Percentiles rank a stretch among this genome's conserved stretches.
Evolutionary conservation across 1,140 invertebrate genomes (phyloP).

Genomic region (Danaus plexippus): DNA sequence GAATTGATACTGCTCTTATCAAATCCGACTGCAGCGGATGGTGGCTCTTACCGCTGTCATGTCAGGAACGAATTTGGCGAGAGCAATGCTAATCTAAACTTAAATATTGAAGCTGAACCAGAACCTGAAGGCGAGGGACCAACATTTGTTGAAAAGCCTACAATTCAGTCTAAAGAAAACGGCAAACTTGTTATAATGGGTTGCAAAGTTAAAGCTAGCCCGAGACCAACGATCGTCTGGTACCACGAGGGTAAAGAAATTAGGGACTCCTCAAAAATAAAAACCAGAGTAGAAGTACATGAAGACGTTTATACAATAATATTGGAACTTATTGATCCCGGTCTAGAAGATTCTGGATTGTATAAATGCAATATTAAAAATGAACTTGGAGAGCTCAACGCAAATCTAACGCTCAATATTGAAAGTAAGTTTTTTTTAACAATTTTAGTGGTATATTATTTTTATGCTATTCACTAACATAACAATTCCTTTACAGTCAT

Average conservation of each 20-base stretch:
- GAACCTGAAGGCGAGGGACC: conserved; percentile 95
- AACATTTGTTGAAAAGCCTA: conserved; percentile 97
- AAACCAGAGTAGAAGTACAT: conserved; percentile 83
- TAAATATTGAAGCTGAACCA: conserved; percentile 97
- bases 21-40: conserved; percentile 95
- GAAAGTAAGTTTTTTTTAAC: conserved; percentile 83
- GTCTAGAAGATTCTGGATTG: conserved; percentile 94
- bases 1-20: conserved; percentile 85
- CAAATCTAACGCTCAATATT: conserved; percentile 97
- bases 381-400: conserved; percentile 94
- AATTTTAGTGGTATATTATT: background rate
- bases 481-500: conserved; percentile 77
- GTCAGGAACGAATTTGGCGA: conserved; percentile 97
- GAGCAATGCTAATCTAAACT: conserved; percentile 97
- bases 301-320: conserved; percentile 92
- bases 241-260: conserved; percentile 85
- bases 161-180: conserved; percentile 93
- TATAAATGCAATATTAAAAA: conserved; percentile 99
- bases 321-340: conserved; percentile 92
- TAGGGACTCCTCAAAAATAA: conserved; percentile 84
- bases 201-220: conserved; percentile 94
- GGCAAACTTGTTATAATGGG: conserved; percentile 98
- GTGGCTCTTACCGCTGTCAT: conserved; percentile 97
- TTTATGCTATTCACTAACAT: background rate
- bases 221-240: conserved; percentile 96